These are phyloP conservation scores for Hyla sarda DNA, from an alignment of 2,113 vertebrate species.

Conservation along the genomic window DNA sequence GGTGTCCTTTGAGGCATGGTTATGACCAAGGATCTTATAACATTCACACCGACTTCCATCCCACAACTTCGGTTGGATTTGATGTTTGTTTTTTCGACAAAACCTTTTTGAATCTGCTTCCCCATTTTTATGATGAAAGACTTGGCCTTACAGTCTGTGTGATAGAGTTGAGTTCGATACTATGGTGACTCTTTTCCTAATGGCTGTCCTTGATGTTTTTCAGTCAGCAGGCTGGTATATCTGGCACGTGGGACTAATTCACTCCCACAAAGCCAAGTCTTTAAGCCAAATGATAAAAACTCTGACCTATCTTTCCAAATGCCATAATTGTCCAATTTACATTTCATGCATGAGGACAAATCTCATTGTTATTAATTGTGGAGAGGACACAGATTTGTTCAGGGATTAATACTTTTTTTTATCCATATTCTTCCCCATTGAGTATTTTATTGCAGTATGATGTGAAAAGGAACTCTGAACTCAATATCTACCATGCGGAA, in stretches of 20 bases:
- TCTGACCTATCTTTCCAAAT: not conserved
- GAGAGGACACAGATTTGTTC: not conserved
- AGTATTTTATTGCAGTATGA: not conserved
- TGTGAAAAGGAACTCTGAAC: slow-evolving; percentile 8
- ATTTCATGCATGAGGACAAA: not conserved
- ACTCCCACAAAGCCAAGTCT: not conserved
- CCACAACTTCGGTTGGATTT: too few species aligned
- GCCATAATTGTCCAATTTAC: not conserved
- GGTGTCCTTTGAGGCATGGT: too few species aligned
- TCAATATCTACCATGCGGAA: slow-evolving; percentile 4
- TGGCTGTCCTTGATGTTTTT: too few species aligned
- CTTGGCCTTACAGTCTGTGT: too few species aligned
- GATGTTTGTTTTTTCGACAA: too few species aligned
- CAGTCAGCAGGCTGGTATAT: not conserved
- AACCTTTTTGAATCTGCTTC: too few species aligned
- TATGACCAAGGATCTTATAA: too few species aligned
- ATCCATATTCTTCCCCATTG: not conserved
- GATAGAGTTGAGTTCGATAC: too few species aligned
- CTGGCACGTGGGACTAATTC: not conserved
- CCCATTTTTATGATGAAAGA: too few species aligned
- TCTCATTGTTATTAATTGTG: not conserved
- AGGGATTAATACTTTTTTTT: too few species aligned
- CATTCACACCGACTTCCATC: too few species aligned
- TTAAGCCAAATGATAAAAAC: not conserved
- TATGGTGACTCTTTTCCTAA: too few species aligned